Percentiles rank a stretch among this genome's conserved stretches.
Evolutionary conservation across 2,113 vertebrate species (phyloP).

Genomic region (Neomonachus schauinslandi): DNA sequence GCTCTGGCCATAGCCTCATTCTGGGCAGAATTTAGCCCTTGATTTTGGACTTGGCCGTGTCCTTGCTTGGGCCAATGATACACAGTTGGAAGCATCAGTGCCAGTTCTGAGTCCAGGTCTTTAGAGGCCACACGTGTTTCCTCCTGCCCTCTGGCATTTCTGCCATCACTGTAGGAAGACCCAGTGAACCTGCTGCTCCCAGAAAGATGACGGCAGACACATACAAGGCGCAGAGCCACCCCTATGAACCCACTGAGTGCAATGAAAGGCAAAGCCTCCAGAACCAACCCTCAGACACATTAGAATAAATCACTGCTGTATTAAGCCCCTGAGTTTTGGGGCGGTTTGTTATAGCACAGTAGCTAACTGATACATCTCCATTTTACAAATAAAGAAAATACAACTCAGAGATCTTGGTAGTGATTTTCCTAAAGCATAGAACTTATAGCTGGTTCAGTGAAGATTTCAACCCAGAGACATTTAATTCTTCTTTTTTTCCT

Average conservation of each 20-base stretch:
- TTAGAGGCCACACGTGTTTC: rapidly evolving
- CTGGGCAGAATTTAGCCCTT: not conserved
- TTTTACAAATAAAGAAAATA: not conserved
- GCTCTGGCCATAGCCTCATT: not conserved
- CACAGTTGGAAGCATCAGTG: not conserved
- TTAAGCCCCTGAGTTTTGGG: not conserved
- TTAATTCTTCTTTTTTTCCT: not conserved
- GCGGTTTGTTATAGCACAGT: not conserved
- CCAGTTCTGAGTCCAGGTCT: not conserved
- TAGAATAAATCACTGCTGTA: not conserved
- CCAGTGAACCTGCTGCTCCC: not conserved
- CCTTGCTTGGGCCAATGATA: not conserved
- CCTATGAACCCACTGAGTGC: not conserved
- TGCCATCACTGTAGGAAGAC: not conserved
- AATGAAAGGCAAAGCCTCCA: not conserved
- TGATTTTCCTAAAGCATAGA: not conserved
- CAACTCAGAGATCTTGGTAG: not conserved
- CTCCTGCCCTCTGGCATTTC: not conserved
- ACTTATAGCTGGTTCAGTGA: not conserved
- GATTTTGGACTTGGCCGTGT: not conserved
- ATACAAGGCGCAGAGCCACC: not conserved
- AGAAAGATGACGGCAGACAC: not conserved
- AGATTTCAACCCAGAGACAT: not conserved
- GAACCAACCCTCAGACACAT: rapidly evolving
- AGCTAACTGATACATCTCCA: not conserved